Base-by-base conservation (phyloP, 2,888 invertebrate species). In the Anthrax anthrax region DNA sequence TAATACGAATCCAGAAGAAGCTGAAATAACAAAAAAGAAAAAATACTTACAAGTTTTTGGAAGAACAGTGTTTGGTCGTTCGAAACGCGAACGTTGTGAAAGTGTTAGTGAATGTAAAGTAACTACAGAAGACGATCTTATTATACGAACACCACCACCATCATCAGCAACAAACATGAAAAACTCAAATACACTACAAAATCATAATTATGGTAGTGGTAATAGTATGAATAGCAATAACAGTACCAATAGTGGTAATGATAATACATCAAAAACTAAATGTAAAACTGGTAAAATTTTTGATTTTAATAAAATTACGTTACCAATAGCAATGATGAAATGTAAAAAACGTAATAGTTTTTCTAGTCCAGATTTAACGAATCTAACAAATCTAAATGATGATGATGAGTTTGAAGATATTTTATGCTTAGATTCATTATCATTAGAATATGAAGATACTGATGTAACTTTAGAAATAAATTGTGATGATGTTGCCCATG, bases 1-100 rank as follows among this genome's bases (percentile, higher is more conserved):
- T 5, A 62, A 59, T 49, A 69, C 68, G 32, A 67, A 63, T 56
- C 68, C 68, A 3, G 68, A 69, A 52, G 68, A 69, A 52, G 57
- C 60, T 1, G 65, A 67, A 47, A 47, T 66, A 49, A 61, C 61
- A 3, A 64, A 62, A 39, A 65, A 65, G 52, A 52, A 51, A 39
- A 66, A 65, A 18, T 50, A 52, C 36, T 43, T 50, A 59, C 50
- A 60, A 58, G 44, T 51, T 8, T 47, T 53, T 10, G 50, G 50
- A 18, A 49, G 10, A 23, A 46, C 36, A 39, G 56, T 67, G 3
- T 64, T 67, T 19, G 62, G 63, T 3, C 50, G 54, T 10, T 53
- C 56, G 8, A 55, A 54, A 17, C n/a, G n/a, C n/a, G 54, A 54
- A 23, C 58, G 61, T 4, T 57, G 62, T 1, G 58, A 54, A 39